Evolutionary conservation across 2,888 invertebrate genomes (phyloP), one percentile per base, ranked within the genome.

Genomic region (Seladonia tumulorum): DNA sequence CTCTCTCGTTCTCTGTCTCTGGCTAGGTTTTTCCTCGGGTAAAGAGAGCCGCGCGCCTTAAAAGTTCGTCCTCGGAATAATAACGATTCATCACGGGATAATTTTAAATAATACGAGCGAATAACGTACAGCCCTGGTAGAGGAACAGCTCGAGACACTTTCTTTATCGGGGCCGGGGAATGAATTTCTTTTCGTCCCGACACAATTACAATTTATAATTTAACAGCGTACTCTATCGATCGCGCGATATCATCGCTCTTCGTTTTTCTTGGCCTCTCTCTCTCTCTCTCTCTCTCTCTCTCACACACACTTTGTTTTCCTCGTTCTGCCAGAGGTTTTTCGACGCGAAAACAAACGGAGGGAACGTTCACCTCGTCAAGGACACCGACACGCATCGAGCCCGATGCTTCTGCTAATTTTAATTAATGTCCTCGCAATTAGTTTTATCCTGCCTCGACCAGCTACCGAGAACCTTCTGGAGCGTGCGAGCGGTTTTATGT

Each of bases 181-280:
- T 39, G 39, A 68, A 39, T 68, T 68, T 39, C 35, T 22, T 68
- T 68, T 68, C 39, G 39, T 0, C 22, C 22, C 68, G 68, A 39
- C 39, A 35, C 22, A 39, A 68, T 68, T 68, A 68, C 39, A 68
- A 68, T 68, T 68, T 68, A 39, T 68, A 68, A 68, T 68, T 68
- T 39, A 60, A 68, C 39, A 68, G 22, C 39, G 68, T 39, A 60
- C 60, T 39, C 68, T 12, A 68, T 22, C 35, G 68, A 39, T 22
- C 68, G 10, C 39, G 66, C 66, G 66, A 66, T 35, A 35, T 35
- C 22, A 22, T 10, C 22, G 39, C 35, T 68, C 39, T 22, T 68
- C 29, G 16, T 35, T 66, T 66, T 66, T 18, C 66, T 66, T 35
- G 18, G 16, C 0, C 1, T 35, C 35, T 35, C 35, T 35, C 5